A percentile compares a stretch with the other conserved stretches of the same genome.
Evolutionary conservation across 1,140 invertebrate species (phyloP).

Genomic region (Drosophila athabasca): DNA sequence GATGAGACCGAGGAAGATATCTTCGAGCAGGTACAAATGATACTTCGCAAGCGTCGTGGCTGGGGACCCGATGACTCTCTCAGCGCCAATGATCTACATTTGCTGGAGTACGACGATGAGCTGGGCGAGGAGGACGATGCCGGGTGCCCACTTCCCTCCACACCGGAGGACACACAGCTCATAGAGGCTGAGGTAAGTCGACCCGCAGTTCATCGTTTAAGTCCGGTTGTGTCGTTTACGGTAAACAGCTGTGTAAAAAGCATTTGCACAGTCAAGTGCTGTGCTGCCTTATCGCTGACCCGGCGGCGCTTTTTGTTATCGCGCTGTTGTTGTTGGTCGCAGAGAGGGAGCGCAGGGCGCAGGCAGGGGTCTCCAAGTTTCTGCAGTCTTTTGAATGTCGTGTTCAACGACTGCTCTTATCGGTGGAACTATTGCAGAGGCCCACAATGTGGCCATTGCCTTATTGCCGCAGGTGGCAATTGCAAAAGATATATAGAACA

Average conservation of each 20-base stretch:
- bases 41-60: constrained; percentile 76
- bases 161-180: constrained; percentile 93
- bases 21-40: constrained; percentile 79
- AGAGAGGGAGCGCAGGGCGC: constrained; percentile 11
- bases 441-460: background rate
- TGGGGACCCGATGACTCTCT: constrained; percentile 75
- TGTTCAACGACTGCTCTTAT: constrained; percentile 35
- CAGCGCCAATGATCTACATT: constrained; percentile 67
- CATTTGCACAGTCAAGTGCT: constrained; percentile 20
- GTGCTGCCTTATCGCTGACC: constrained; percentile 55
- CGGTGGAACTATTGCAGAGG: constrained; percentile 15
- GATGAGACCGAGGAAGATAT: constrained; percentile 74
- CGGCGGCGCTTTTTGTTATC: constrained; percentile 14
- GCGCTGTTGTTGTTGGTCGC: constrained; percentile 15
- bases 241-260: constrained; percentile 1
- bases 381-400: constrained; percentile 51
- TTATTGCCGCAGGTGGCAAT: constrained; percentile 17
- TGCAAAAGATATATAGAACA: constrained; percentile 7
- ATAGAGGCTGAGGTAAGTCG: constrained; percentile 88
- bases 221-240: no score
- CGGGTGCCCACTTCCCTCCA: constrained; percentile 92
- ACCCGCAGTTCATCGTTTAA: no score
- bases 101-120: constrained; percentile 75
- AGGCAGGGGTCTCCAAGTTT: no score
- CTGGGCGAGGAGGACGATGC: constrained; percentile 90